phyloP scores from a whole-genome alignment of 2,113 vertebrate genomes.

The Pimephales promelas region DNA sequence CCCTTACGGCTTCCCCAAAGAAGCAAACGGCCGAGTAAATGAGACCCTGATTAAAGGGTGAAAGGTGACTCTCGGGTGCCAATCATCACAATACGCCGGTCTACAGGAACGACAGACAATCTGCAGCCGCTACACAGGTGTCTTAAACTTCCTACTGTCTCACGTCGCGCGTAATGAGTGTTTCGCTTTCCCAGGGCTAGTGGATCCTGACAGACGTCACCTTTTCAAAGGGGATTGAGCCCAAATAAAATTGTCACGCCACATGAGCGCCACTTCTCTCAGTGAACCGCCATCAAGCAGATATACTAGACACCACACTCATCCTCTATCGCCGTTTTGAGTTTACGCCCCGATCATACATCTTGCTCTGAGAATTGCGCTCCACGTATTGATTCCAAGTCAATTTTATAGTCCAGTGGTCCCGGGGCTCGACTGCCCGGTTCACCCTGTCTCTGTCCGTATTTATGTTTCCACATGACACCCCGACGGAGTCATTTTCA shows the following conservation, averaged over 20 bases:
- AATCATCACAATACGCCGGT: background rate
- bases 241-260: background rate
- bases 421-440: slow-evolving; percentile 32
- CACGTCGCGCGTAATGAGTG: background rate
- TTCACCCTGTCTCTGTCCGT: slow-evolving; percentile 57
- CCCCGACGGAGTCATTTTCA: slow-evolving; percentile 59
- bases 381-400: slow-evolving; percentile 50
- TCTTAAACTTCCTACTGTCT: background rate
- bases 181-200: background rate
- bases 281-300: background rate
- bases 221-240: slow-evolving; percentile 20
- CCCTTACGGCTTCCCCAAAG: slow-evolving; percentile 1
- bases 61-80: background rate
- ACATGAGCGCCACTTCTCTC: background rate
- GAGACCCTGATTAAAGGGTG: background rate
- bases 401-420: slow-evolving; percentile 70
- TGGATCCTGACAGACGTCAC: background rate
- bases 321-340: slow-evolving; percentile 3
- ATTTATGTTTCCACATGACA: slow-evolving; percentile 65
- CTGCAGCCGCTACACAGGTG: too few species aligned
- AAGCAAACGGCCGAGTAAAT: background rate
- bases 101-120: background rate
- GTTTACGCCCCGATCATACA: slow-evolving; percentile 53
- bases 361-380: slow-evolving; percentile 48
- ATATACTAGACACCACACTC: background rate